These are phyloP conservation scores for Pseudomyrmex flavicornis DNA, from an alignment of 1,140 invertebrate species.

Conservation along the genomic window DNA sequence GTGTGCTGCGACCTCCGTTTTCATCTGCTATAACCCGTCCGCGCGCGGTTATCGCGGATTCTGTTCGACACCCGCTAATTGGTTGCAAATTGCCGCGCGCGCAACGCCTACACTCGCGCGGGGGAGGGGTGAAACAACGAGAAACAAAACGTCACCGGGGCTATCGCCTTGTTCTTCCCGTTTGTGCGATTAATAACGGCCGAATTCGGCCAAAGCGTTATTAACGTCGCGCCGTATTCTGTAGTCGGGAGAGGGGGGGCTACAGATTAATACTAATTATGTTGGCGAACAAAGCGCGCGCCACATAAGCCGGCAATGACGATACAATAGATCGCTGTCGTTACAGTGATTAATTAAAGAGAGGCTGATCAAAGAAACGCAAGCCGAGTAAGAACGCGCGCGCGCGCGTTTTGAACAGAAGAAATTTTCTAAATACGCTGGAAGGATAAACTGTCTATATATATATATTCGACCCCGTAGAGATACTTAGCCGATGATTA, in stretches of 20 bases:
- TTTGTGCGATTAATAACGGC: constrained; percentile 67
- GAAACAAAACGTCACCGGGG: constrained; percentile 53
- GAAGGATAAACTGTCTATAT: not conserved
- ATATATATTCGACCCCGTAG: too few relatives aligned
- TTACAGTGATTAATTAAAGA: constrained; percentile 48
- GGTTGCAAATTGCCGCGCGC: constrained; percentile 53
- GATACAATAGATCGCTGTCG: constrained; percentile 34
- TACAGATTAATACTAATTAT: constrained; percentile 70
- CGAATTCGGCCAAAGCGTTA: constrained; percentile 55
- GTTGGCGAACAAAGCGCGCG: constrained; percentile 39
- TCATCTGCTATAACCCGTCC: not conserved
- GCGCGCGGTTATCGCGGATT: constrained; percentile 38
- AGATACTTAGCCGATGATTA: too few relatives aligned
- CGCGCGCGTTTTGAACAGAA: too few relatives aligned
- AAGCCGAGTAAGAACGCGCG: constrained; percentile 6
- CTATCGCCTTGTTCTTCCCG: constrained; percentile 64
- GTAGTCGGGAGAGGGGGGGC: not conserved
- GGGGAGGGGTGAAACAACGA: not conserved
- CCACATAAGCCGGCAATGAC: constrained; percentile 1
- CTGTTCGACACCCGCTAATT: constrained; percentile 63
- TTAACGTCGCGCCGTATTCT: constrained; percentile 64
- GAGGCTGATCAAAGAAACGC: constrained; percentile 1
- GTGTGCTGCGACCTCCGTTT: too few relatives aligned
- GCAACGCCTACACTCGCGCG: constrained; percentile 1
- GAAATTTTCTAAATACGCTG: not conserved